Percentiles rank a stretch among this genome's conserved stretches.
Evolutionary conservation across 2,888 invertebrate species (phyloP).

Genomic region (Eupithecia vulgata): DNA sequence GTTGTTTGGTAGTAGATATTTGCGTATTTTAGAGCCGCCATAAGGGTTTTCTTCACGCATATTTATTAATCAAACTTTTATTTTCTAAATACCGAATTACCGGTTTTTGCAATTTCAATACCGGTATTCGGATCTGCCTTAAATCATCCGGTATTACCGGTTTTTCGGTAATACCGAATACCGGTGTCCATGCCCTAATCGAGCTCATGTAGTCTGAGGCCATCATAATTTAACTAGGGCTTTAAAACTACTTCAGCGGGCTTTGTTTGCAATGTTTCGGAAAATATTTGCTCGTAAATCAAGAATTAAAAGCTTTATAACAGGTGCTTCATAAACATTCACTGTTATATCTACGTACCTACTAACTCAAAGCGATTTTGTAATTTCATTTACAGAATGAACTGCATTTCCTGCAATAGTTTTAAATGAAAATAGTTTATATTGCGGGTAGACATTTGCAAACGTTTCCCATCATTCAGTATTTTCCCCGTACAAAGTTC

Average conservation of each 20-base stretch:
- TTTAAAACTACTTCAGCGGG: constrained; percentile 34
- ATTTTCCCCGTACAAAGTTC: constrained; percentile 48
- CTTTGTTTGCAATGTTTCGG: constrained; percentile 30
- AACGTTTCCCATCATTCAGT: constrained; percentile 7
- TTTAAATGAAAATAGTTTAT: constrained; percentile 3
- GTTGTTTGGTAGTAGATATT: no score
- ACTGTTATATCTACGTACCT: background rate
- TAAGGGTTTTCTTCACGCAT: no score
- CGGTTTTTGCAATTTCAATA: no score
- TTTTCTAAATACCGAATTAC: no score
- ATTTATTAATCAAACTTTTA: no score
- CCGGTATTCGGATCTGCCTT: no score
- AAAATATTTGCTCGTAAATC: constrained; percentile 29
- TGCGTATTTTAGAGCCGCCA: no score
- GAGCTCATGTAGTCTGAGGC: constrained; percentile 15
- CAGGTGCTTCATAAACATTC: constrained; percentile 34
- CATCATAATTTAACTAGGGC: constrained; percentile 33
- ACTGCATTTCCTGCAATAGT: background rate
- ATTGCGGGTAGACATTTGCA: background rate
- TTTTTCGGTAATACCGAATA: no score
- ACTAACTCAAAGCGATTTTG: background rate
- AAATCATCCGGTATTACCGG: no score
- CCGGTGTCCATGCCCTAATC: no score
- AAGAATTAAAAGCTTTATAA: constrained; percentile 28
- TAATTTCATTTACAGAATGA: background rate